Base-by-base conservation (phyloP, 2,113 vertebrate species). In the Crocuta crocuta region DNA sequence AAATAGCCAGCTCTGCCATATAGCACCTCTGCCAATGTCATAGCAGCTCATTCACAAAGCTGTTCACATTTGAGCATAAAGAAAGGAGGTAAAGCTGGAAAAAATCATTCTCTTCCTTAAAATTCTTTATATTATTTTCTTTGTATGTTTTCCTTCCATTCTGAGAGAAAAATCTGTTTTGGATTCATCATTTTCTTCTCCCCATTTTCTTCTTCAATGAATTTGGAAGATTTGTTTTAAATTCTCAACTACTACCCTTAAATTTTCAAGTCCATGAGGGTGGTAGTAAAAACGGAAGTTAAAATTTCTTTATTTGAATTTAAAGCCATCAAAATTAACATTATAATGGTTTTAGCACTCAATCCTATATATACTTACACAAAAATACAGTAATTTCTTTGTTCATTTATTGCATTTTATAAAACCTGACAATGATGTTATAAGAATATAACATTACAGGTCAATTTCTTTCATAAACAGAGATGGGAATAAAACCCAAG, bases 401-500 rank as follows among this genome's bases (percentile, higher is more conserved):
- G 63, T 21, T 84, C 24, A 68, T 63, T 43, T 61, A 55, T 43
- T 82, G 65, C 3, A 93, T 80, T 95, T 94, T 80, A 66, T n/a
- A 92, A 79, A 89, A 85, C 4, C 31, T 89, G 19, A 93, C 43
- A 78, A 89, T 53, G 61, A 58, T 17, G 39, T 73, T 55, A 48
- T 0, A 96, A 45, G 31, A 81, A 78, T 87, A 13, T 39, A 84
- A 94, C 93, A 55, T 71, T 76, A n/a, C 3, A 87, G 73, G 21
- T 31, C 28, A 89, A 58, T 71, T 39, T 89, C 43, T 93, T 94
- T 98, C 28, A 73, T 50, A 94, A 90, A 76, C 11, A 58, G 24
- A 55, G 66, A 85, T 31, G 7, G 87, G 88, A 97, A 86, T 13
- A 35, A 91, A 88, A 84, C 8, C 26, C 92, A 91, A 96, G 35